Conservation (phyloP, 2,888 invertebrate genomes). For the Lycia hirtaria region DNA sequence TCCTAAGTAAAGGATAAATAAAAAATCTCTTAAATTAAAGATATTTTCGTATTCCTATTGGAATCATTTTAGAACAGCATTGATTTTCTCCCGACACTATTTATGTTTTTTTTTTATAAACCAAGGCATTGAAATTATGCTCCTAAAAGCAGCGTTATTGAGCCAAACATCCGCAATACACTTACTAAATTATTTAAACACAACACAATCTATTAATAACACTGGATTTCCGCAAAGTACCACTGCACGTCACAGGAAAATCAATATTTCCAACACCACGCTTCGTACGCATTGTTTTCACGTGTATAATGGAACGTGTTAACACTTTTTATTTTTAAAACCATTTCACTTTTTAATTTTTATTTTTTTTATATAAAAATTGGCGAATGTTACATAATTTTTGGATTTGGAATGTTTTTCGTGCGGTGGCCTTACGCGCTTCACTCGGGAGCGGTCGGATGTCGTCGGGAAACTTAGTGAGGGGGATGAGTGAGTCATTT, state of each 20-base stretch:
- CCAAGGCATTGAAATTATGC: slow-evolving; percentile 32
- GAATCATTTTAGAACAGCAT: slow-evolving; percentile 21
- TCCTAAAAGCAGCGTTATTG: not conserved
- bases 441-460: slow-evolving; percentile 59
- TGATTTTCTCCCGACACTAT: slow-evolving; percentile 7
- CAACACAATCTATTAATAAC: slow-evolving; percentile 69
- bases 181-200: slow-evolving; percentile 54
- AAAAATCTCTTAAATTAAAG: not conserved
- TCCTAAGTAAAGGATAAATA: too few relatives aligned
- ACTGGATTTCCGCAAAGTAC: slow-evolving; percentile 68
- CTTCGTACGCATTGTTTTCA: slow-evolving; percentile 49
- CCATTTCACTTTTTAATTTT: slow-evolving; percentile 43
- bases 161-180: slow-evolving; percentile 33
- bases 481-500: slow-evolving; percentile 75
- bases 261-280: slow-evolving; percentile 63
- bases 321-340: slow-evolving; percentile 36
- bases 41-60: not conserved
- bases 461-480: slow-evolving; percentile 55
- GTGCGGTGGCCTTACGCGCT: slow-evolving; percentile 59
- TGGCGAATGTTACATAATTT: slow-evolving; percentile 70
- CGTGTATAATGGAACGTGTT: slow-evolving; percentile 34
- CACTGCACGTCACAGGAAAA: slow-evolving; percentile 74
- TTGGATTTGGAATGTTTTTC: slow-evolving; percentile 68
- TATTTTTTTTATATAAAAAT: slow-evolving; percentile 46
- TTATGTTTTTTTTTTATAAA: slow-evolving; percentile 10